Evolutionary conservation across 2,888 invertebrate species (phyloP), one percentile per base, ranked within the genome.

Genomic region (Tenodera sinensis): DNA sequence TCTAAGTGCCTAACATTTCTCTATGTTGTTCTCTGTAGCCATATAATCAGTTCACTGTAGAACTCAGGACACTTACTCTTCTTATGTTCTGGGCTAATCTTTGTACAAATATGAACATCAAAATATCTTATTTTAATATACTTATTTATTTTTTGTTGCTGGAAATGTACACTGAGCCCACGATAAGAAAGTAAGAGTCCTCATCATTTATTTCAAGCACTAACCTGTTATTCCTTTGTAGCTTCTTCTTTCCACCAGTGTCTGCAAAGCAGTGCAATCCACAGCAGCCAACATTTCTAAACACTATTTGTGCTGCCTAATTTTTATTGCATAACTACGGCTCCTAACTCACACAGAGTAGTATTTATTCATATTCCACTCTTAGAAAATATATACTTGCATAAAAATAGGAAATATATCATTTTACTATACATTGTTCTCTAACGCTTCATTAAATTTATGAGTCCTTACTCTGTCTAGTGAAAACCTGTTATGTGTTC

Each of bases 1-100:
- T 88, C 83, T 88, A 71, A 87, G 28, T 86, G 86, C 86, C 86
- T 86, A 86, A 28, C 30, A 28, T 28, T 30, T 81, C 81, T 71
- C 25, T 20, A 71, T 71, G 15, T 71, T 71, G 54, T 20, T 15
- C 54, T 71, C 20, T 25, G 54, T 71, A 6, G 20, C 15, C 54
- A 25, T 25, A 71, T 3, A 71, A 25, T 71, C 25, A 25, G 25
- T 25, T 71, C 20, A 71, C 20, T 25, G 54, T 3, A 71, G 54
- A 71, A 15, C 20, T 71, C 54, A 71, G 20, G 54, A 71, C 54
- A 71, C 54, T 71, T 15, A 71, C 15, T 71, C 3, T 71, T 20
- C 54, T 25, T 54, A 34, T 54, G 0, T 54, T 71, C 14, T 6
- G 20, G 54, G 54, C 54, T 20, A 71, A 3, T 15, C 25, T 71